A percentile compares a stretch with the other conserved stretches of the same genome.
These are phyloP conservation scores for Drosophila meridiana DNA, from an alignment of 2,888 invertebrate genomes.

Conservation along the genomic window DNA sequence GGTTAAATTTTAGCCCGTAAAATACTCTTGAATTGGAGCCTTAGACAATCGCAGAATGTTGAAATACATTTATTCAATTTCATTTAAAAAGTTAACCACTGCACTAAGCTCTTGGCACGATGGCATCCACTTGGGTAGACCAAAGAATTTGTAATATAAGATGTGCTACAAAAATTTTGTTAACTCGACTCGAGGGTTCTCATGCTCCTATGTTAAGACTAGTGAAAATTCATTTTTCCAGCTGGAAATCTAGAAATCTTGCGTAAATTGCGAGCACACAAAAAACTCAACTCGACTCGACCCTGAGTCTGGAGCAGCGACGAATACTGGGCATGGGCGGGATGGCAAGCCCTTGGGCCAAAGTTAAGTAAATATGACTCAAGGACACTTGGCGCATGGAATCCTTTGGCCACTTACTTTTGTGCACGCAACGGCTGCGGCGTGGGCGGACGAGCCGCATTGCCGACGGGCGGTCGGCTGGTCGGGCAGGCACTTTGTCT, in stretches of 20 bases:
- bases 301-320: not conserved
- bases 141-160: conserved; percentile 37
- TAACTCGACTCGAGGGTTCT: conserved; percentile 27
- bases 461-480: not conserved
- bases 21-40: not conserved
- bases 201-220: conserved; percentile 19
- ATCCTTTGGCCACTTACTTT: conserved; percentile 75
- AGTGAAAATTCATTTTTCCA: conserved; percentile 61
- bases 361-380: conserved; percentile 78
- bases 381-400: conserved; percentile 71
- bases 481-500: conserved; percentile 20
- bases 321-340: not conserved
- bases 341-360: conserved; percentile 55
- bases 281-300: conserved; percentile 27
- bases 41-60: not conserved
- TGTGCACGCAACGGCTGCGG: conserved; percentile 35
- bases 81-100: conserved; percentile 4
- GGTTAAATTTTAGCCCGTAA: not conserved
- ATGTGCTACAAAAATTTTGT: conserved; percentile 29
- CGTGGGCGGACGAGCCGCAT: not conserved
- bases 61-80: conserved; percentile 15
- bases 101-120: conserved; percentile 9
- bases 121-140: conserved; percentile 24
- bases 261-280: conserved; percentile 46
- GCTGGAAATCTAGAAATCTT: conserved; percentile 58